Conservation (phyloP, 2,888 invertebrate species). For the Acholoe squamosa region DNA sequence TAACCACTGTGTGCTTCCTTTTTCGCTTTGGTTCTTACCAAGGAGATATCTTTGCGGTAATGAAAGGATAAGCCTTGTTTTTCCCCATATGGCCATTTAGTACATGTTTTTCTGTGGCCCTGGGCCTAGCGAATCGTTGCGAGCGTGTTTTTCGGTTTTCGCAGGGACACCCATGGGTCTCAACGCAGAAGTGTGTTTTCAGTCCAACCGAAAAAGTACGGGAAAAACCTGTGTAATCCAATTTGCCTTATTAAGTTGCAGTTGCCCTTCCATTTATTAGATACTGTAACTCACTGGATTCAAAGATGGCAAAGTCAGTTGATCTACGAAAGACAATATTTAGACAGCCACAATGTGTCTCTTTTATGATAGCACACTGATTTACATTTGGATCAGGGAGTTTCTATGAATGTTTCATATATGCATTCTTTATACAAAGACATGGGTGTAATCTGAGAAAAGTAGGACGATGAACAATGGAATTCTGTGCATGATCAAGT, state of each 20-base stretch:
- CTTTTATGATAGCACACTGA: too few species aligned
- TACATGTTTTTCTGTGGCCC: neutral
- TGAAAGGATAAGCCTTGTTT: neutral
- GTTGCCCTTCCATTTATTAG: constrained; percentile 23
- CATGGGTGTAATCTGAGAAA: too few species aligned
- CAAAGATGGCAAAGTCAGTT: neutral
- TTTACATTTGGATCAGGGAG: too few species aligned
- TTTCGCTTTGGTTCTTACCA: too few species aligned
- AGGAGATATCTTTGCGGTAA: neutral
- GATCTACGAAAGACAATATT: neutral
- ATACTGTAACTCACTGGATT: neutral
- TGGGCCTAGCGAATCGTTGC: neutral
- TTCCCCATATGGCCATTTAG: neutral
- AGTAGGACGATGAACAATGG: too few species aligned
- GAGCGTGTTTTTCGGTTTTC: neutral
- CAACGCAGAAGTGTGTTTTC: neutral
- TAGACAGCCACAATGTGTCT: too few species aligned
- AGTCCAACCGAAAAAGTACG: neutral
- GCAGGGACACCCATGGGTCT: neutral
- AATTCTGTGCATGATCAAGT: too few species aligned
- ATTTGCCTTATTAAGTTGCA: constrained; percentile 26
- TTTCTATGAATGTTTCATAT: too few species aligned
- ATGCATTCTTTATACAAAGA: too few species aligned
- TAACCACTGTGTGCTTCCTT: too few species aligned
- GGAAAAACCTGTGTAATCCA: neutral